phyloP scores from a whole-genome alignment of 2,113 vertebrate genomes.

The Baryphthengus martii region DNA sequence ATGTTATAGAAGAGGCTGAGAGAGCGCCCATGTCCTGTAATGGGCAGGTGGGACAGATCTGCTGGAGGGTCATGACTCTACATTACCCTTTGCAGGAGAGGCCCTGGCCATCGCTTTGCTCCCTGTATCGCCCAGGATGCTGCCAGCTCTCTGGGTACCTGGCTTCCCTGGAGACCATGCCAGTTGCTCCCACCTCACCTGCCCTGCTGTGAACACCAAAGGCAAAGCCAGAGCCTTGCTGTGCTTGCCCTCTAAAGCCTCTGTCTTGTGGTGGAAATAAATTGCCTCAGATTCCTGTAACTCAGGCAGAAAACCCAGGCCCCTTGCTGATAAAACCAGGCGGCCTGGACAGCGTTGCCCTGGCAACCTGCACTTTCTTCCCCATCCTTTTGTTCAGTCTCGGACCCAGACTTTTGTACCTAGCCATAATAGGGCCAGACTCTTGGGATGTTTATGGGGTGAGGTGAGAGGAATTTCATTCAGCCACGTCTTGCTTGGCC shows the following conservation, averaged over 20 bases:
- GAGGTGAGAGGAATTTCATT: slow-evolving; percentile 69
- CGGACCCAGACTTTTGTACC: slow-evolving; percentile 77
- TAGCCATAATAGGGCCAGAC: slow-evolving; percentile 71
- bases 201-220: background rate
- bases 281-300: slow-evolving; percentile 74
- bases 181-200: background rate
- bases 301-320: slow-evolving; percentile 73
- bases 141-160: background rate
- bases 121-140: fast-evolving
- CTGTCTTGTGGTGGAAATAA: slow-evolving; percentile 62
- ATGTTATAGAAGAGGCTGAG: background rate
- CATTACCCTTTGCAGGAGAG: background rate
- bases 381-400: slow-evolving; percentile 76
- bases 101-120: background rate
- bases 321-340: slow-evolving; percentile 78
- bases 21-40: background rate
- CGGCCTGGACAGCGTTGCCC: slow-evolving; percentile 72
- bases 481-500: slow-evolving; percentile 43
- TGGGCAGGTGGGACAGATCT: background rate
- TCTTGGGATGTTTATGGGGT: slow-evolving; percentile 63
- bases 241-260: slow-evolving; percentile 5
- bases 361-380: slow-evolving; percentile 79
- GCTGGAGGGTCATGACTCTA: fast-evolving
- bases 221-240: background rate
- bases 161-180: background rate